phyloP scores from a whole-genome alignment of 2,797 vertebrate genomes.

The Muraenolepis orangiensis region DNA sequence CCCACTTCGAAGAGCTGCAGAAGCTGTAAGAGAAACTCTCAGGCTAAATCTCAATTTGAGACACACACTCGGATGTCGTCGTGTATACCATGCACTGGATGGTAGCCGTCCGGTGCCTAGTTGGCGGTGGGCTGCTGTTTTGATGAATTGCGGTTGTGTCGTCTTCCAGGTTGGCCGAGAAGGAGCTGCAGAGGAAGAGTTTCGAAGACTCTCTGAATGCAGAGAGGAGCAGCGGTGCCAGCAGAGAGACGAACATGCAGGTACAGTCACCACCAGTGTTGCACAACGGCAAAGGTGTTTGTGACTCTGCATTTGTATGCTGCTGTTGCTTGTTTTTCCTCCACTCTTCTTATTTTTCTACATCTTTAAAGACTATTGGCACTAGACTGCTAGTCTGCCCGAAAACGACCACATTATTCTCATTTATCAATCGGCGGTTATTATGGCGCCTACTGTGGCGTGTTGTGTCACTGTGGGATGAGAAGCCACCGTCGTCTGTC shows the following conservation, averaged over 20 bases:
- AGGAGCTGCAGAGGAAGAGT: slow-evolving; percentile 91
- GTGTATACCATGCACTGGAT: neutral
- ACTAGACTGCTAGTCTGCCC: neutral
- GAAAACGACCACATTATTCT: neutral
- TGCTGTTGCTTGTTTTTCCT: neutral
- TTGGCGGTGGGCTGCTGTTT: neutral
- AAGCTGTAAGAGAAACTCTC: slow-evolving; percentile 82
- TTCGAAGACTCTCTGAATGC: slow-evolving; percentile 90
- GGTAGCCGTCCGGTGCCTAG: neutral
- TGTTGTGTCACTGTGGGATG: neutral
- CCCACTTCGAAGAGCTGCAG: slow-evolving; percentile 93
- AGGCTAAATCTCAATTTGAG: neutral
- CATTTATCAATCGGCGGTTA: neutral
- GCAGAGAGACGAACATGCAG: slow-evolving; percentile 93
- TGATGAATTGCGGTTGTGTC: slow-evolving; percentile 1
- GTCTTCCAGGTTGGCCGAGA: slow-evolving; percentile 85
- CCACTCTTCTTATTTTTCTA: no score
- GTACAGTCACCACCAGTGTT: slow-evolving; percentile 60
- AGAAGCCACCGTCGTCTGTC: neutral
- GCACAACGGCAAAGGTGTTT: neutral
- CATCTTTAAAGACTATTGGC: neutral
- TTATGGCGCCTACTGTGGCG: neutral
- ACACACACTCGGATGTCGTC: neutral
- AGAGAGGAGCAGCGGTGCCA: slow-evolving; percentile 84
- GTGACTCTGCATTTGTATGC: neutral